phyloP scores from a whole-genome alignment of 2,113 vertebrate species.

The Dicerorhinus sumatrensis region DNA sequence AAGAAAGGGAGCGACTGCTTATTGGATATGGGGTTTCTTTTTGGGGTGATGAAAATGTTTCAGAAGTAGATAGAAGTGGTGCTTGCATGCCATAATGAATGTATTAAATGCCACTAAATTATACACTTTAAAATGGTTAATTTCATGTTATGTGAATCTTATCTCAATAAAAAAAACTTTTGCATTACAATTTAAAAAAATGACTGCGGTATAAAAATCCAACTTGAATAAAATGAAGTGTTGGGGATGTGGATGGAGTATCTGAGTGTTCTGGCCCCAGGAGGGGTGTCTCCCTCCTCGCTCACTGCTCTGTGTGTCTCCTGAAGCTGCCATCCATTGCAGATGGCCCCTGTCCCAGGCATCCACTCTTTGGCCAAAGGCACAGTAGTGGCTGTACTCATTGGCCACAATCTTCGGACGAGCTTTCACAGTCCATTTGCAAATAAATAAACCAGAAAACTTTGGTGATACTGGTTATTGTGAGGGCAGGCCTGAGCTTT shows the following conservation, averaged over 20 bases:
- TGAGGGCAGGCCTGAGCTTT: neutral
- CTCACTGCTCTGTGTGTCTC: neutral
- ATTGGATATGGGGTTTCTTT: neutral
- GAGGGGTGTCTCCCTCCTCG: neutral
- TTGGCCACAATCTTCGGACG: neutral
- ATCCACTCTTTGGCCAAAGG: neutral
- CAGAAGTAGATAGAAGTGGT: neutral
- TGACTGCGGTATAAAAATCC: neutral
- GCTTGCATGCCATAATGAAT: neutral
- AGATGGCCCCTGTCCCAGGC: neutral
- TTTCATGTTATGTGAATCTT: neutral
- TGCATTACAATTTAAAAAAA: neutral
- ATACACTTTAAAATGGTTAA: neutral
- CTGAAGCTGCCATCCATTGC: neutral
- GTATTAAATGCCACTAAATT: neutral
- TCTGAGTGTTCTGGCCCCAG: fast-evolving
- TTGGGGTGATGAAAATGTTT: neutral
- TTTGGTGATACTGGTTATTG: neutral
- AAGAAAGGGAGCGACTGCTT: neutral
- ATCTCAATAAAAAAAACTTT: neutral
- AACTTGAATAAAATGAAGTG: neutral
- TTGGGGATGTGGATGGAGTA: neutral
- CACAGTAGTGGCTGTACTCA: neutral
- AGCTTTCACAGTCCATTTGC: neutral
- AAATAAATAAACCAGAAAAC: neutral